These are phyloP conservation scores for Rhamphomyia laevipes DNA, from an alignment of 2,888 invertebrate species.

Conservation along the genomic window DNA sequence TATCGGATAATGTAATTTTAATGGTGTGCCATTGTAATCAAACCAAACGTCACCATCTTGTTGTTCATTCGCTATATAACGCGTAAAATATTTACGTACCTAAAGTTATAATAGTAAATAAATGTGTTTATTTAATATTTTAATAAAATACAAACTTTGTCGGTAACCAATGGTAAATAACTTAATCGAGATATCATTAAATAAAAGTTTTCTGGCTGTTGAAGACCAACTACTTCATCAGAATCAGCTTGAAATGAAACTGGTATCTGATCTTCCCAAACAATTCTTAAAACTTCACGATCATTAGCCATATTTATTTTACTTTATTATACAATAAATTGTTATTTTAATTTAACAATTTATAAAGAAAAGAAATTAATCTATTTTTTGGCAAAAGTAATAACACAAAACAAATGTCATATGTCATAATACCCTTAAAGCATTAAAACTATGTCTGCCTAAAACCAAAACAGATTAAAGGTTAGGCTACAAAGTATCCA, in stretches of 20 bases:
- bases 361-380: too few species aligned
- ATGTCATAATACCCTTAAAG: too few species aligned
- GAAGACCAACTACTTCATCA: conserved; percentile 79
- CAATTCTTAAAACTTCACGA: conserved; percentile 83
- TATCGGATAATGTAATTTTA: conserved; percentile 82
- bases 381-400: too few species aligned
- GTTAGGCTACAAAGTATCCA: too few species aligned
- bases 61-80: conserved; percentile 68
- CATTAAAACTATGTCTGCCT: too few species aligned
- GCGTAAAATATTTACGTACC: conserved; percentile 80
- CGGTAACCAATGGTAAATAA: conserved; percentile 89
- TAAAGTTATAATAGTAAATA: conserved; percentile 23
- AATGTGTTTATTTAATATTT: background rate
- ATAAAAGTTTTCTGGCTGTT: conserved; percentile 86
- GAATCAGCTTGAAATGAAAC: conserved; percentile 81
- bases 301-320: conserved; percentile 77
- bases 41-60: conserved; percentile 88
- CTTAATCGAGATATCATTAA: conserved; percentile 87
- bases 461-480: too few species aligned
- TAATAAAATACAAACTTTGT: conserved; percentile 55
- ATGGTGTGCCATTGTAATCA: conserved; percentile 79
- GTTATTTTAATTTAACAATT: too few species aligned
- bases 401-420: too few species aligned
- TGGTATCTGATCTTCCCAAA: conserved; percentile 93
- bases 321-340: background rate